Percentiles rank a stretch among this genome's conserved stretches.
phyloP scores from a whole-genome alignment of 2,797 vertebrate species.

The Typhlichthys subterraneus region DNA sequence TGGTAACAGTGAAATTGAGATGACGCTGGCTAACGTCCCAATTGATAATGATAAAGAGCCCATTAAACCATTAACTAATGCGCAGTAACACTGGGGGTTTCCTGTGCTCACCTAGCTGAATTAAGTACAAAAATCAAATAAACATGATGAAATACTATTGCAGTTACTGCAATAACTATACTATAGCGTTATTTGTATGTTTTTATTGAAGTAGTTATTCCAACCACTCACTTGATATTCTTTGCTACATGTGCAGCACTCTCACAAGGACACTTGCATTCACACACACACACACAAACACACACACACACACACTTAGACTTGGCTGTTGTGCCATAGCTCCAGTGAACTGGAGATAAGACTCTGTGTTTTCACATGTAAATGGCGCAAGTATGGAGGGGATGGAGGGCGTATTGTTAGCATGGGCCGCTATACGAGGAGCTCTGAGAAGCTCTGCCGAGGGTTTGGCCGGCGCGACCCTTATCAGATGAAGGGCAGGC shows the following conservation, averaged over 20 bases:
- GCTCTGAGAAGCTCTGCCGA: conserved; percentile 65
- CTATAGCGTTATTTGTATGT: conserved; percentile 4
- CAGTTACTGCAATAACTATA: neutral
- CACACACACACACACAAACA: conserved; percentile 17
- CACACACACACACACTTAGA: conserved; percentile 30
- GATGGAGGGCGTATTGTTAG: conserved; percentile 70
- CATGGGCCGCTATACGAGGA: conserved; percentile 58
- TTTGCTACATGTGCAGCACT: conserved; percentile 28
- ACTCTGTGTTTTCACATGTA: conserved; percentile 79
- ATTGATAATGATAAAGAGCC: conserved; percentile 19
- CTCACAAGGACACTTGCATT: conserved; percentile 7
- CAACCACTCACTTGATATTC: conserved; percentile 19
- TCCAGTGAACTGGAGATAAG: conserved; percentile 77
- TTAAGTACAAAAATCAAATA: neutral
- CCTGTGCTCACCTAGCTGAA: conserved; percentile 20
- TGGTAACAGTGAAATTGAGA: conserved; percentile 33
- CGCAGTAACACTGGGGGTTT: conserved; percentile 21
- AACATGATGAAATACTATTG: conserved; percentile 3
- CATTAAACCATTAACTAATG: conserved; percentile 29
- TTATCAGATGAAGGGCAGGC: conserved; percentile 83
- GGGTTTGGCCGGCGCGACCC: conserved; percentile 60
- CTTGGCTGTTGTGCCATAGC: conserved; percentile 65
- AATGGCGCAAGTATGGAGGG: conserved; percentile 64
- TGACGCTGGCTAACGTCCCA: conserved; percentile 39
- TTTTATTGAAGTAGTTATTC: conserved; percentile 14